phyloP scores from a whole-genome alignment of 2,797 vertebrate species.

The Pithecia hirsuta region DNA sequence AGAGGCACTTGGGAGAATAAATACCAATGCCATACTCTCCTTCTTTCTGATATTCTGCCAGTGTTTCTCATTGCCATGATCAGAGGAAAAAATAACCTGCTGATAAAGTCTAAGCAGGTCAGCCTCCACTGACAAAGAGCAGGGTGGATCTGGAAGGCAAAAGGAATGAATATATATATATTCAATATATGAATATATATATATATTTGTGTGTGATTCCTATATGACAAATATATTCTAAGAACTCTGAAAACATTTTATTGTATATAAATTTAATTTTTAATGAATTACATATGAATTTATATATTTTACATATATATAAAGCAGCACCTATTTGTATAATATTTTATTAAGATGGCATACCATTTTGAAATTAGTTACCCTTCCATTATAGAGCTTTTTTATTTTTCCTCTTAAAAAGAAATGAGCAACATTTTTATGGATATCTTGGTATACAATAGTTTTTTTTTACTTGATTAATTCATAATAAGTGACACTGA shows the following conservation, averaged over 20 bases:
- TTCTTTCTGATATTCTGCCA: neutral
- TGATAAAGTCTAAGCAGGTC: neutral
- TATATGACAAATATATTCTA: neutral
- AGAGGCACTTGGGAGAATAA: neutral
- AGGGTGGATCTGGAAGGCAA: neutral
- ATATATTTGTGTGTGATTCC: neutral
- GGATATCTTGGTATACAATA: neutral
- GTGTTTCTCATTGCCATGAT: neutral
- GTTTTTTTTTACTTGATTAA: conserved; percentile 18
- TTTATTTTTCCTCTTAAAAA: neutral
- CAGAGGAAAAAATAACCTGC: neutral
- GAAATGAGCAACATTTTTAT: conserved; percentile 5
- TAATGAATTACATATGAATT: neutral
- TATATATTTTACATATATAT: neutral
- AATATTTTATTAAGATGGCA: neutral
- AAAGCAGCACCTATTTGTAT: neutral
- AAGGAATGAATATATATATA: neutral
- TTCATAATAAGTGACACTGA: conserved; percentile 12
- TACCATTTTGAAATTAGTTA: neutral
- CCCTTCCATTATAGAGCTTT: neutral
- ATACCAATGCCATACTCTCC: neutral
- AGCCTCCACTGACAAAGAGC: neutral
- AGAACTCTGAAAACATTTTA: neutral
- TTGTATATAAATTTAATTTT: neutral
- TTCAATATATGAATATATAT: too few species aligned